Evolutionary conservation across 2,797 vertebrate genomes (phyloP).

Genomic region (Apogon talboti): DNA sequence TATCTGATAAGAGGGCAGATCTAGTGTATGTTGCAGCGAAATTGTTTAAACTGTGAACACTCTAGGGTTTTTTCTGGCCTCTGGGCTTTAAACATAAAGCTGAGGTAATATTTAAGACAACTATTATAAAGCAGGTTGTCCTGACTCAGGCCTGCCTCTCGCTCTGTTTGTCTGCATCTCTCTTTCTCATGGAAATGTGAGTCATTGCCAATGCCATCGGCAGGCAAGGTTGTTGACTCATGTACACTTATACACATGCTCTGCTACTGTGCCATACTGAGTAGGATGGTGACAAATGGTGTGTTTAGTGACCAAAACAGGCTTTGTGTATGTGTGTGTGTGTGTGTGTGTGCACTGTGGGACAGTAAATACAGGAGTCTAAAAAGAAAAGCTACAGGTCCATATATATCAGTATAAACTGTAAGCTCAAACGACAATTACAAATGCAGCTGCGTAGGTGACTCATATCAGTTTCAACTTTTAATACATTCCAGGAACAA

Average conservation of each 20-base stretch:
- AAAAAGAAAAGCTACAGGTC: conserved; percentile 1
- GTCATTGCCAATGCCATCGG: conserved; percentile 57
- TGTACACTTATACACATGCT: conserved; percentile 52
- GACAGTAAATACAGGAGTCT: conserved; percentile 4
- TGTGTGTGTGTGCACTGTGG: conserved; percentile 1
- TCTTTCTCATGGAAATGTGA: conserved; percentile 54
- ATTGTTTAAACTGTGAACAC: background rate
- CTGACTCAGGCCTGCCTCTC: conserved; percentile 36
- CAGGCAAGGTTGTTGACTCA: conserved; percentile 65
- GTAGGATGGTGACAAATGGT: conserved; percentile 37
- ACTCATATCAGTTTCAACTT: conserved; percentile 17
- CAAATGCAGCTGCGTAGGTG: conserved; percentile 19
- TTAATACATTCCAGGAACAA: background rate
- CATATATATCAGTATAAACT: background rate
- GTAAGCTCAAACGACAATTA: conserved; percentile 8
- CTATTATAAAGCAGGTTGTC: conserved; percentile 34
- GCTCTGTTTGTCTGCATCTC: conserved; percentile 31
- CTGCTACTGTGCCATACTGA: conserved; percentile 43
- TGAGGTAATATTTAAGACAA: conserved; percentile 10
- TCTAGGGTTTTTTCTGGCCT: background rate
- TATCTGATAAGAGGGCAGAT: background rate
- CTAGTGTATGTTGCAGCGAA: background rate
- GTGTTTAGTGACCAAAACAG: conserved; percentile 9
- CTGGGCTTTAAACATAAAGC: background rate
- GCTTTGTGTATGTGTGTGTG: conserved; percentile 23